A percentile compares a stretch with the other conserved stretches of the same genome.
phyloP scores from a whole-genome alignment of 1,140 invertebrate species.

The Thaumatotibia leucotreta region DNA sequence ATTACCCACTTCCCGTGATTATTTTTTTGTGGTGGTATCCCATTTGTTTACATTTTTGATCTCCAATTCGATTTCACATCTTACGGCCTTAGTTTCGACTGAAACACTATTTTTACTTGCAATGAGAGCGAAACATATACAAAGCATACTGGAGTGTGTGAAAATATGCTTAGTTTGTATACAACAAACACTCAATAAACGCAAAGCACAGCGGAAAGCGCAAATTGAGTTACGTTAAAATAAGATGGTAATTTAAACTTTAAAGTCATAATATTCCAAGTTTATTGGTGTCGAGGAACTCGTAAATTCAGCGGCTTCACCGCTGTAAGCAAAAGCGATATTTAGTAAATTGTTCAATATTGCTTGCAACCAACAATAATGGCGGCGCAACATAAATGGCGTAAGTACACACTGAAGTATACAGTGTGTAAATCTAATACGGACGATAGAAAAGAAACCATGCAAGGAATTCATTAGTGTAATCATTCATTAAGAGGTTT shows the following conservation, averaged over 20 bases:
- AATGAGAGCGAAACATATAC: no score
- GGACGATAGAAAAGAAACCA: no score
- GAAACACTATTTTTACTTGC: no score
- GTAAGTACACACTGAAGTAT: neutral
- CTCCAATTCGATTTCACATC: no score
- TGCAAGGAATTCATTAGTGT: no score
- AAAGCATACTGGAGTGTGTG: neutral
- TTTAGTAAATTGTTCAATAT: slow-evolving; percentile 10
- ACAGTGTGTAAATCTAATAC: neutral
- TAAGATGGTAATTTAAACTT: neutral
- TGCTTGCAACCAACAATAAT: slow-evolving; percentile 7
- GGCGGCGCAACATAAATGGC: neutral
- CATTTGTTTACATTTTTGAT: no score
- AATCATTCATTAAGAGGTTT: no score
- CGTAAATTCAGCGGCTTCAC: slow-evolving; percentile 3
- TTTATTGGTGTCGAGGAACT: neutral
- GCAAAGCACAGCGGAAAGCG: neutral
- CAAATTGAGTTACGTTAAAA: slow-evolving; percentile 8
- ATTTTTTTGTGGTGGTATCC: no score
- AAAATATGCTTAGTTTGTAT: neutral
- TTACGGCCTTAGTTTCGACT: no score
- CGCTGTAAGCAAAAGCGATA: neutral
- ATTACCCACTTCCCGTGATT: no score
- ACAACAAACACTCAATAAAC: neutral
- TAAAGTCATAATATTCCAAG: neutral